Percentiles rank a stretch among this genome's conserved stretches.
phyloP scores from a whole-genome alignment of 2,888 invertebrate genomes.

The Lithosia quadra region DNA sequence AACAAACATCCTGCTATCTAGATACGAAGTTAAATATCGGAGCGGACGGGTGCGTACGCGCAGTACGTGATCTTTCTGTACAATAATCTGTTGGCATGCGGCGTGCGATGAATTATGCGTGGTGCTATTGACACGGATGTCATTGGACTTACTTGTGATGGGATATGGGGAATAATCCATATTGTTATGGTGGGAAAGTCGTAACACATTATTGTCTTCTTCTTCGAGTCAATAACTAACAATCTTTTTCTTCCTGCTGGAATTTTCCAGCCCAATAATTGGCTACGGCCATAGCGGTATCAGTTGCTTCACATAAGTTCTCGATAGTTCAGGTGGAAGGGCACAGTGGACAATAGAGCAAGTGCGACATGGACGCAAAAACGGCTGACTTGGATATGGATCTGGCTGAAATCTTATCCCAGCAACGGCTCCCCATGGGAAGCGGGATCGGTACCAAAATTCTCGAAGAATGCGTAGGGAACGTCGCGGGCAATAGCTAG shows the following conservation, averaged over 20 bases:
- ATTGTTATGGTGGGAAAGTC: background rate
- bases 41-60: constrained; percentile 18
- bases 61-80: constrained; percentile 46
- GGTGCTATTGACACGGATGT: constrained; percentile 41
- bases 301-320: too few species aligned
- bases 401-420: too few species aligned
- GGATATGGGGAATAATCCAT: background rate
- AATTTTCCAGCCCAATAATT: too few species aligned
- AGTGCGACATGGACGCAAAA: background rate
- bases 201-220: background rate
- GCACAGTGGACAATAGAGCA: background rate
- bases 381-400: too few species aligned
- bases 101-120: constrained; percentile 45
- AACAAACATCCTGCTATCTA: constrained; percentile 49
- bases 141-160: constrained; percentile 14
- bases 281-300: too few species aligned
- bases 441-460: too few species aligned
- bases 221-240: too few species aligned
- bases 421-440: too few species aligned
- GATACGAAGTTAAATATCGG: constrained; percentile 42
- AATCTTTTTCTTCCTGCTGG: too few species aligned
- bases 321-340: too few species aligned
- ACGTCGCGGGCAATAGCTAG: too few species aligned
- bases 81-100: constrained; percentile 43
- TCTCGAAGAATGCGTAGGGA: too few species aligned